Conservation (phyloP, 2,113 vertebrate species). For the Origma solitaria region DNA sequence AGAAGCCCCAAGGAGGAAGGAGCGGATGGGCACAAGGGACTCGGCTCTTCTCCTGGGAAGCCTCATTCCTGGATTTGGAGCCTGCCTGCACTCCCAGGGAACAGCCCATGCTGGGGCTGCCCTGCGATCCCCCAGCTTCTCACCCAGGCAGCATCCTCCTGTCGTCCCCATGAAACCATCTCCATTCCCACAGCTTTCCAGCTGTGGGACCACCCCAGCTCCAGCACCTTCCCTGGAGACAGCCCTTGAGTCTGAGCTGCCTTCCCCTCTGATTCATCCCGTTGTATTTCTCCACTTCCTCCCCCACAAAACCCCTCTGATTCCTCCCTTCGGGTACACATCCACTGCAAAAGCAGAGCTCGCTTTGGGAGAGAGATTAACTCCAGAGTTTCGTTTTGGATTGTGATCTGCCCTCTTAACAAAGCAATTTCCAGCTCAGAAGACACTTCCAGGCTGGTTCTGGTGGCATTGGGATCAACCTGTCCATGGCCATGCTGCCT, state of each 20-base stretch:
- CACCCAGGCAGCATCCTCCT: not conserved
- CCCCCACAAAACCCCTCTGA: not conserved
- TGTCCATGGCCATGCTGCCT: not conserved
- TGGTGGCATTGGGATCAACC: not conserved
- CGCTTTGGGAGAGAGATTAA: not conserved
- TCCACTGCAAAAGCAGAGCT: not conserved
- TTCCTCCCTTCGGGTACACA: not conserved
- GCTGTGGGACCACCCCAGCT: not conserved
- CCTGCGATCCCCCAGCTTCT: not conserved
- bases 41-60: not conserved
- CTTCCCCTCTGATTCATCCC: not conserved
- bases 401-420: not conserved
- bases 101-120: not conserved
- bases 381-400: not conserved
- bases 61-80: fast-evolving
- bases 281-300: not conserved
- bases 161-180: not conserved
- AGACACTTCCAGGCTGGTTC: not conserved
- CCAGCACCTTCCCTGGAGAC: not conserved
- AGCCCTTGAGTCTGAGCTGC: not conserved
- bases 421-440: not conserved
- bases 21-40: not conserved
- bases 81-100: not conserved
- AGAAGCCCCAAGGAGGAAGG: not conserved
- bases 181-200: not conserved